Base-by-base conservation (phyloP, 2,888 invertebrate species). In the Drosophila ustulata region DNA sequence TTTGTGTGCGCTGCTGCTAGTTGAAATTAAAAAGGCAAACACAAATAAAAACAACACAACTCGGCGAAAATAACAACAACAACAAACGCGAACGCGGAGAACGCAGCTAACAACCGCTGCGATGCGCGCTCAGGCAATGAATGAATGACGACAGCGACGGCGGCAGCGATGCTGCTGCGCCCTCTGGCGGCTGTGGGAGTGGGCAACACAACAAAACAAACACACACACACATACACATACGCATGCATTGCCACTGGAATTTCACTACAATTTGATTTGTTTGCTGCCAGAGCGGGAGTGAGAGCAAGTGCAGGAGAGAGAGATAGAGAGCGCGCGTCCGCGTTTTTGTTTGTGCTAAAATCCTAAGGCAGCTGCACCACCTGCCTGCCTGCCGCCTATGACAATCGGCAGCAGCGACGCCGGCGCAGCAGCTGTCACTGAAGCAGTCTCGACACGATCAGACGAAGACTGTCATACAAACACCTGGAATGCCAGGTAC, bases 341-440 rank as follows among this genome's bases (percentile, higher is more conserved):
- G 25, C 59, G 49, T 47, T 76, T 59, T 77, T 75, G 68, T 75
- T 81, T 78, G 55, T 45, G 78, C 71, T 69, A 62, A 72, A 75
- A 77, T 73, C 69, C 43, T 64, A 65, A 63, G 32, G 56, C 85
- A 72, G 76, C 76, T 74, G 78, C 71, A 77, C 78, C 86, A 82
- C 86, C 82, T 83, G 18, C 18, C 18, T 18, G 18, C 18, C 18
- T 18, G 80, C 76, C 82, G 69, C 73, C 76, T 62, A 46, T 47
- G 51, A 51, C 25, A 46, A 68, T 18, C 52, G 50, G 37, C 41
- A 61, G 64, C 80, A 65, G 78, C 78, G 78, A 83, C 84, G 81
- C 82, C 81, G 81, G 82, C 81, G 84, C 79, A 81, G 81, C 85
- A 82, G 85, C 82, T 85, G 85, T 75, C 71, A 37, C 41, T 25